Evolutionary conservation across 2,888 invertebrate genomes (phyloP), one percentile per base, ranked within the genome.

Genomic region (Flexamia atlantica): DNA sequence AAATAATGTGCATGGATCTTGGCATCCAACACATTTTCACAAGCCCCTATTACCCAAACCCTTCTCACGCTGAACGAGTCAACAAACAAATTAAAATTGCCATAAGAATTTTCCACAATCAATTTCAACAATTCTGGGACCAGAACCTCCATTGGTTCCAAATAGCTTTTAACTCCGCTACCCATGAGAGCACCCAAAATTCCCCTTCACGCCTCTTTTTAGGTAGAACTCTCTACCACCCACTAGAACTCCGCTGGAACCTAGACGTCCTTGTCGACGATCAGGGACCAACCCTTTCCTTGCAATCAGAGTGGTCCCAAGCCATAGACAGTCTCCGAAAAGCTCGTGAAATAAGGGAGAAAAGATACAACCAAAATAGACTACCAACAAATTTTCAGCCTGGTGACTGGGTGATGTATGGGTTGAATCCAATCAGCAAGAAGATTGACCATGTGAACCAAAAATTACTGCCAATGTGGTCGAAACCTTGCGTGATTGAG

Each of bases 401-500:
- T n/a, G 70, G 70, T 9, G 30, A 36, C 2, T 30, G 70, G 32
- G 70, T 70, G 12, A 70, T 70, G 70, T 70, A 17, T 17, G 32
- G 70, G 32, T 14, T 23, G 70, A 30, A 70, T 17, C 30, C 32
- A 12, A 30, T 17, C 32, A 70, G n/a, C 30, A n/a, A n/a, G n/a
- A n/a, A n/a, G n/a, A n/a, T n/a, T 30, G 70, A 5, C 32, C 12
- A 70, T 7, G 17, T 70, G 10, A 70, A 70, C n/a, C 30, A 36
- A 17, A 70, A 70, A 36, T 32, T 70, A 10, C 30, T 70, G 9
- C 28, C 70, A 12, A 32, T 70, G 7, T 70, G 30, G 70, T 70
- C 70, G 7, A 30, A 70, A 4, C 70, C 70, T 25, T 70, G 70
- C 32, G 32, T 70, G 3, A 70, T 70, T 17, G 70, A 70, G 25